Base-by-base conservation (phyloP, 2,113 vertebrate genomes). In the Apteryx mantelli region DNA sequence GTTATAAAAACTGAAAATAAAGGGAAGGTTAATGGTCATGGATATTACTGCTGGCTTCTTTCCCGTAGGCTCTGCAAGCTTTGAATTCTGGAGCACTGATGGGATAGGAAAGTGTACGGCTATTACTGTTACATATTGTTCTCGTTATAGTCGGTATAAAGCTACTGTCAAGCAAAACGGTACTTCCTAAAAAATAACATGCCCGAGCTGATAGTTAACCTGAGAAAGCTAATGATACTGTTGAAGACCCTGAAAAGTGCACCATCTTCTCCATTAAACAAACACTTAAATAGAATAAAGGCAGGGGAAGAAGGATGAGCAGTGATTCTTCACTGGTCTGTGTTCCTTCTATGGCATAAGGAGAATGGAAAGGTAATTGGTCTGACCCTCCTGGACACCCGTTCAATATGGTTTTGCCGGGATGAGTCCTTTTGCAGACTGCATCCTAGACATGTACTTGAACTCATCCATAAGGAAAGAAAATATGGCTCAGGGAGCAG, bases 11-110 rank as follows among this genome's bases (percentile, higher is more conserved):
- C 4, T 1, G 79, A 86, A 94, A 93, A 79, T 86, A 76, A 94
- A 94, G 75, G 16, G 21, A 92, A 93, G 69, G 38, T 89, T 97
- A 85, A 89, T 89, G 53, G 69, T 94, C 76, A 55, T 25, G 60
- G 55, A 60, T 25, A 55, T 15, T 46, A 32, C 50, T 55, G 77
- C 30, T 96, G 84, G 56, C 75, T 86, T 46, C 38, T 42, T 82
- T 90, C 73, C 82, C 80, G 87, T 44, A 84, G 84, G 32, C 55
- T 89, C 22, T 82, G 32, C 32, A 86, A 66, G 30, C 74, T 91
- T 87, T 85, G 70, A n/a, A 84, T 71, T 36, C 38, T 69, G 56
- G 28, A 88, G 76, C 1, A 3, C 81, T 86, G 93, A 76, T 34
- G 50, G 58, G 44, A 55, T 20, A 74, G 76, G 71, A 84, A 86